Evolutionary conservation across 2,113 vertebrate species (phyloP).

Genomic region (Ailuropoda melanoleuca): DNA sequence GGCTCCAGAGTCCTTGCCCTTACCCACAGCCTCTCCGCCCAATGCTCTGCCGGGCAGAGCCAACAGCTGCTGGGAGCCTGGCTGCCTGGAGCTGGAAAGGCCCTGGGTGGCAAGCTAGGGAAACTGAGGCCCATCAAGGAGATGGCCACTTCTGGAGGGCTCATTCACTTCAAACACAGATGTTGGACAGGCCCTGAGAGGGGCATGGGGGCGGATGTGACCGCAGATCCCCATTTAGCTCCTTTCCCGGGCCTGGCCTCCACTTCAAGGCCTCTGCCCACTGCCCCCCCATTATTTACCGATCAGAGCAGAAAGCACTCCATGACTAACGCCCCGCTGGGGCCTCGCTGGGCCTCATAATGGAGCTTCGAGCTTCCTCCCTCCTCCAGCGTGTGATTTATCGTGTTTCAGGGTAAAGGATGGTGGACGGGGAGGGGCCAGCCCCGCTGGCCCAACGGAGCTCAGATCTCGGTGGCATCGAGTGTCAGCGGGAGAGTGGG

Average conservation of each 20-base stretch:
- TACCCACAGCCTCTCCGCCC: not conserved
- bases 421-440: not conserved
- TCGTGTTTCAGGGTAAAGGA: not conserved
- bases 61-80: not conserved
- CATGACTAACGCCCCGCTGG: slow-evolving; percentile 41
- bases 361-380: slow-evolving; percentile 45
- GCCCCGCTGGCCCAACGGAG: not conserved
- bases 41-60: no score
- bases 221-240: rapidly evolving
- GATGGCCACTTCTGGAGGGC: not conserved
- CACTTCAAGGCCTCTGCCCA: slow-evolving; percentile 5
- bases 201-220: not conserved
- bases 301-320: slow-evolving; percentile 55
- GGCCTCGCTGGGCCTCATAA: slow-evolving; percentile 28
- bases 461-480: not conserved
- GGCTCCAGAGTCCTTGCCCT: not conserved
- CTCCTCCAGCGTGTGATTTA: slow-evolving; percentile 42
- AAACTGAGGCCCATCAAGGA: not conserved
- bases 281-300: slow-evolving; percentile 58
- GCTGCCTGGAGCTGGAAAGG: not conserved
- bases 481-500: not conserved
- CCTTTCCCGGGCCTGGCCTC: not conserved
- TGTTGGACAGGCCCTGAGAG: not conserved
- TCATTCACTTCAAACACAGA: not conserved
- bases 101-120: not conserved